Base-by-base conservation (phyloP, 2,113 vertebrate species). In the Podarcis cretensis region DNA sequence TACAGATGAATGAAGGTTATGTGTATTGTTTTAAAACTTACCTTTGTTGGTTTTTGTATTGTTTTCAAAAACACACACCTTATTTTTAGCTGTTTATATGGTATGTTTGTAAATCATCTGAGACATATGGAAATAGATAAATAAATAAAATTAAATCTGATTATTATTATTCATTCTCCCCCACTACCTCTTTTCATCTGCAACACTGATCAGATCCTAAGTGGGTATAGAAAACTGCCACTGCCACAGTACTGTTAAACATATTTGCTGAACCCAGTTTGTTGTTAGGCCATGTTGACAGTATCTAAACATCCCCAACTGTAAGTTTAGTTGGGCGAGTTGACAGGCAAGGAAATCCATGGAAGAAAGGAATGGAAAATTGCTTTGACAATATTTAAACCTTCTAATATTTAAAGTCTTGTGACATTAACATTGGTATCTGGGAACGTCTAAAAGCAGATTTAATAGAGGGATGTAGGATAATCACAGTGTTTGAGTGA, bases 401-500 rank as follows among this genome's bases (percentile, higher is more conserved):
- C 48, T 91, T 84, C 63, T 74, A 65, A 82, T 87, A 82, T 82
- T 81, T 87, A 81, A 87, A 86, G 57, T 77, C 84, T 77, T 65
- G 57, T 76, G 57, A 74, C 86, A 65, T 82, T 81, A 87, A 81
- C 27, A 21, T 74, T 43, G 25, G 68, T 81, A 74, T 87, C 80
- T 74, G 18, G 54, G 48, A 81, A 87, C 81, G 83, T 75, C 68
- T 63, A 74, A 82, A 81, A 37, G 66, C 68, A 23, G 79, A 87
- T 75, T 74, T 74, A 81, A 40, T 82, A 74, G 48, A 75, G 78
- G 78, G 86, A 87, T 81, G 14, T 6, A 25, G 83, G 48, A 75
- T 74, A 81, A 82, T 63, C 35, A 59, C 25, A 14, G 78, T 21
- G 9, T 81, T 81, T 87, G 68, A 87, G 74, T 87, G 78, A 74